Evolutionary conservation across 2,113 vertebrate species (phyloP).

Genomic region (Cephalopholis sonnerati): DNA sequence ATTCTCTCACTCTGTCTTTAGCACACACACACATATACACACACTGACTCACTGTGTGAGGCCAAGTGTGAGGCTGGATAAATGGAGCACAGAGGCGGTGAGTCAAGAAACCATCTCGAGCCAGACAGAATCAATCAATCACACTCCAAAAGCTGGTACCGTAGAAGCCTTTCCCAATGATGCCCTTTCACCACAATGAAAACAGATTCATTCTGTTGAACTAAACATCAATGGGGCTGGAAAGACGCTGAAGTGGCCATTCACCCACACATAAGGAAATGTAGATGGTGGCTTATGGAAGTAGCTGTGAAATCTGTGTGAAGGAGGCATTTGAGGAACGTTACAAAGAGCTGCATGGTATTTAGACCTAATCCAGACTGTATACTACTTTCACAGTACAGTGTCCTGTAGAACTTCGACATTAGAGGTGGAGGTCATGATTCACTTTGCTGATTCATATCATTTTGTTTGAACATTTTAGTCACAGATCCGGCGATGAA

Average conservation of each 20-base stretch:
- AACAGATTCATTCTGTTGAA: conserved; percentile 41
- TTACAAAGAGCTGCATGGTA: no score
- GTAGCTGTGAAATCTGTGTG: conserved; percentile 9
- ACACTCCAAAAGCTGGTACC: conserved; percentile 36
- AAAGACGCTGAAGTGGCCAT: conserved; percentile 19
- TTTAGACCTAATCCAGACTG: no score
- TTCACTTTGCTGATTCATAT: no score
- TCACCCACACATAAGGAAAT: conserved; percentile 6
- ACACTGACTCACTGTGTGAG: conserved; percentile 32
- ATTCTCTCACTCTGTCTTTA: conserved; percentile 29
- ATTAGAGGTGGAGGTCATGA: no score
- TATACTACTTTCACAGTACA: no score
- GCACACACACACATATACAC: conserved; percentile 17
- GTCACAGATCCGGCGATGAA: no score
- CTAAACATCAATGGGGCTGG: not conserved
- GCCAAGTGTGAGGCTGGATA: conserved; percentile 25
- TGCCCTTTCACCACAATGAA: conserved; percentile 46
- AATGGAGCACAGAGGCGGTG: conserved; percentile 60
- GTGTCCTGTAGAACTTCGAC: no score
- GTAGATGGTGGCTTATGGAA: conserved; percentile 1
- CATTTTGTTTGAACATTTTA: no score
- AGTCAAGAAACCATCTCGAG: conserved; percentile 53
- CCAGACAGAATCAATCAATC: conserved; percentile 64
- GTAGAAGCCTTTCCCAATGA: conserved; percentile 17
- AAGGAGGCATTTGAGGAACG: not conserved